Conservation (phyloP, 2,113 vertebrate species). For the Chitala chitala region DNA sequence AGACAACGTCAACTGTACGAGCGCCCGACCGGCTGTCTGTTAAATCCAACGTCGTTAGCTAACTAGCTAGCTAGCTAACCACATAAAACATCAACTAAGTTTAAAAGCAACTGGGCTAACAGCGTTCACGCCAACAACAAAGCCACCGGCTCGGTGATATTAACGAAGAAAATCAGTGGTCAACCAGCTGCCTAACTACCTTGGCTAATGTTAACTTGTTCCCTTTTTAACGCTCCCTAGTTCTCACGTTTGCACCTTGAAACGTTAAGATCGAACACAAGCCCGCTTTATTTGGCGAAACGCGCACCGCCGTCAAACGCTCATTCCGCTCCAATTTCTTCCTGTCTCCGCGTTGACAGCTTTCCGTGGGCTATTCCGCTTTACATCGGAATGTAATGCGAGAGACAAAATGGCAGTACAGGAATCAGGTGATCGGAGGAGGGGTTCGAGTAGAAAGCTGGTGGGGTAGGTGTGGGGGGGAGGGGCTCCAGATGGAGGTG, state of each 20-base stretch:
- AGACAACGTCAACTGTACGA: background rate
- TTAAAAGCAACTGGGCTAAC: background rate
- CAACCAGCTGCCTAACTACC: background rate
- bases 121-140: background rate
- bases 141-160: background rate
- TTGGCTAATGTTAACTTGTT: background rate
- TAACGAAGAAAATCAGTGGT: background rate
- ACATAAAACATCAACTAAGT: background rate
- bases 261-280: background rate
- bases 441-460: too few species aligned
- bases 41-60: slow-evolving; percentile 8
- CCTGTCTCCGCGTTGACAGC: slow-evolving; percentile 38
- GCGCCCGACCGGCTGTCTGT: background rate
- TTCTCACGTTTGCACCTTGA: background rate
- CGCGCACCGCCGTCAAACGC: background rate
- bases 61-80: background rate
- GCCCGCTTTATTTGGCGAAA: background rate
- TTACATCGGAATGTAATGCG: slow-evolving; percentile 36
- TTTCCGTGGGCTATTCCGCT: slow-evolving; percentile 45
- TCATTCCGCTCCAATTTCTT: slow-evolving; percentile 22
- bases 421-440: slow-evolving; percentile 66
- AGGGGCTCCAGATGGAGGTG: too few species aligned
- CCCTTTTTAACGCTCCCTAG: background rate
- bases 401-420: slow-evolving; percentile 72
- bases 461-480: too few species aligned